Base-by-base conservation (phyloP, 2,797 vertebrate species). In the Hafferia zeledoni region DNA sequence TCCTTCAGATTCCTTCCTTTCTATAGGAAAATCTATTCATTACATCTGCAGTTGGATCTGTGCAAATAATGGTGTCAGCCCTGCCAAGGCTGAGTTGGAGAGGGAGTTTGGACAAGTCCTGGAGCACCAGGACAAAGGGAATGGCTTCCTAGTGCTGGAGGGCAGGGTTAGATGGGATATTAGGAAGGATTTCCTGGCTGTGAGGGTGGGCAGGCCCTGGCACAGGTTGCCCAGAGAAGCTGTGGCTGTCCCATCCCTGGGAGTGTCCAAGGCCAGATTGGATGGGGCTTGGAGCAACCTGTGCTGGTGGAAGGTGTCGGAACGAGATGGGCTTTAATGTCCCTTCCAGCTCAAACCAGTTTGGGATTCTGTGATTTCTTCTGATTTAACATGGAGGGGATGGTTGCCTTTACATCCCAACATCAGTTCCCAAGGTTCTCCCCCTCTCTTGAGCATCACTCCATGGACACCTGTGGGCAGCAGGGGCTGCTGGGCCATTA, bases 341-440 rank as follows among this genome's bases (percentile, higher is more conserved):
- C 13, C 52, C 19, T 44, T n/a, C 67, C 52, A 46, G 6, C 37
- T 5, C 52, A 11, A 31, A 17, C 6, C 52, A 8, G 3, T 2
- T 5, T 17, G 84, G 18, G 28, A 37, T 30, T 24, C n/a, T 17
- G 2, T 0, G 5, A 25, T 6, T 30, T 24, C 76, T 28, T 13
- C 37, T 17, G 67, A 14, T 15, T 20, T 25, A 25, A 8, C 39
- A 3, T 0, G 30, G 50, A 16, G 22, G 22, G 17, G 6, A 9
- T 2, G 2, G 16, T 1, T 47, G 11, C 47, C 35, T 28, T 43
- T 37, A 1, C 22, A 31, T 28, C 17, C 47, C 69, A 41, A 0
- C 67, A 13, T 5, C 11, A 4, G 7, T 1, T 47, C 64, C 80
- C 60, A 22, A 9, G 31, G 67, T 24, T 24, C 31, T 50, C 41